These are phyloP conservation scores for Phalera bucephala DNA, from an alignment of 2,888 invertebrate species.

Conservation along the genomic window DNA sequence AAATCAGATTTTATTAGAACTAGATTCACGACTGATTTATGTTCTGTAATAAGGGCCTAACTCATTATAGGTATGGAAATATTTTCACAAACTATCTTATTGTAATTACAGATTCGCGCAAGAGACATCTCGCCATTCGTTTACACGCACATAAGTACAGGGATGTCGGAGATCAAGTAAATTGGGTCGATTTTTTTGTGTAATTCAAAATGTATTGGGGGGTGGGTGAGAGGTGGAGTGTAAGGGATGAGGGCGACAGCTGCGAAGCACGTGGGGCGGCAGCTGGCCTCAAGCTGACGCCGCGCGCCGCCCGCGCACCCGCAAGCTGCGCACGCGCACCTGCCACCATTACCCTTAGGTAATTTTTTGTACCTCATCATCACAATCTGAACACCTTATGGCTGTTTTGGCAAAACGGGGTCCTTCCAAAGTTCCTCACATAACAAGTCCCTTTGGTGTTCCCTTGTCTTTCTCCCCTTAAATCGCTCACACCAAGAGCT, in stretches of 20 bases:
- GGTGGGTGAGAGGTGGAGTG: slow-evolving; percentile 31
- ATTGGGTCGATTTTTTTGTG: slow-evolving; percentile 21
- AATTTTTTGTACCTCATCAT: slow-evolving; percentile 45
- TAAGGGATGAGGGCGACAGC: slow-evolving; percentile 64
- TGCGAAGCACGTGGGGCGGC: slow-evolving; percentile 73
- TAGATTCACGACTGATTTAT: no score
- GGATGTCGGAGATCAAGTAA: slow-evolving; percentile 7
- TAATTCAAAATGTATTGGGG: slow-evolving; percentile 30
- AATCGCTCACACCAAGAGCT: no score
- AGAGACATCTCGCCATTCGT: neutral
- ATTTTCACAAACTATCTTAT: no score
- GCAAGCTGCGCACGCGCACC: slow-evolving; percentile 73
- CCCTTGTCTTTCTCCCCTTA: no score
- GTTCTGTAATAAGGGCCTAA: no score
- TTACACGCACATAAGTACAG: neutral
- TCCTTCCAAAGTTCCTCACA: no score
- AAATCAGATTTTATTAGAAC: no score
- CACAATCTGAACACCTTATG: slow-evolving; percentile 23
- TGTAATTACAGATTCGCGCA: neutral
- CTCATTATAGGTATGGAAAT: no score
- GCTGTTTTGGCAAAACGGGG: no score
- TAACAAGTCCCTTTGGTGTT: no score
- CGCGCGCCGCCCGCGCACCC: slow-evolving; percentile 60
- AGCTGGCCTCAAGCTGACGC: slow-evolving; percentile 50
- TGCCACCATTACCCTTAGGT: slow-evolving; percentile 60